Percentiles rank a stretch among this genome's conserved stretches.
phyloP scores from a whole-genome alignment of 2,113 vertebrate species.

The Cervus canadensis region DNA sequence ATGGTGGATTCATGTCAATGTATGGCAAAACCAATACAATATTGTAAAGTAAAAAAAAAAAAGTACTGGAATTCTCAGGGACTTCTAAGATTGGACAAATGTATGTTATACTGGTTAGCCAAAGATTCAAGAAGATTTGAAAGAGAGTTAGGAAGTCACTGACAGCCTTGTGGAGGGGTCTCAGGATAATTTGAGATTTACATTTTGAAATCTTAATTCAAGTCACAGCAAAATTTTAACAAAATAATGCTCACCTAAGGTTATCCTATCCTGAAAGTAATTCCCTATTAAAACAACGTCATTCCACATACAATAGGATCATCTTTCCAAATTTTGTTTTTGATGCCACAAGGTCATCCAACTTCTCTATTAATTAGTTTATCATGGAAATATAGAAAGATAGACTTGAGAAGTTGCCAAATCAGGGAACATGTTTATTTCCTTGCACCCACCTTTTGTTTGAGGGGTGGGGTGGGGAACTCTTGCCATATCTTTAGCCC shows the following conservation, averaged over 20 bases:
- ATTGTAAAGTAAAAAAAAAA: neutral
- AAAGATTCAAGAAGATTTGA: neutral
- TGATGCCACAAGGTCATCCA: neutral
- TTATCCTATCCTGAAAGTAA: neutral
- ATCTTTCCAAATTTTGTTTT: neutral
- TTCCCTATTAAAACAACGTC: neutral
- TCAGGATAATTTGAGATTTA: neutral
- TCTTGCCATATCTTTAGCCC: neutral
- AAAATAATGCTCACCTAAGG: neutral
- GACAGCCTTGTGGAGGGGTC: neutral
- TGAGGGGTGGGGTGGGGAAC: neutral
- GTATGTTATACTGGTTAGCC: neutral
- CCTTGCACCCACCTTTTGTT: neutral
- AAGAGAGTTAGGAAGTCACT: neutral
- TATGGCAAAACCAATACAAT: neutral
- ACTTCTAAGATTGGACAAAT: neutral
- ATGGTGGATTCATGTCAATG: neutral
- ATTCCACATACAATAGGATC: neutral
- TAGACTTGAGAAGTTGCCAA: neutral
- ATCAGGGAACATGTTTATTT: neutral
- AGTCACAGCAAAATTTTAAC: neutral
- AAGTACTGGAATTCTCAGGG: neutral
- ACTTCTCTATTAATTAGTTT: neutral
- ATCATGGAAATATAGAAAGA: neutral
- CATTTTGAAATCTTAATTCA: neutral